Evolutionary conservation across 2,797 vertebrate species (phyloP).

Genomic region (Columba guinea): DNA sequence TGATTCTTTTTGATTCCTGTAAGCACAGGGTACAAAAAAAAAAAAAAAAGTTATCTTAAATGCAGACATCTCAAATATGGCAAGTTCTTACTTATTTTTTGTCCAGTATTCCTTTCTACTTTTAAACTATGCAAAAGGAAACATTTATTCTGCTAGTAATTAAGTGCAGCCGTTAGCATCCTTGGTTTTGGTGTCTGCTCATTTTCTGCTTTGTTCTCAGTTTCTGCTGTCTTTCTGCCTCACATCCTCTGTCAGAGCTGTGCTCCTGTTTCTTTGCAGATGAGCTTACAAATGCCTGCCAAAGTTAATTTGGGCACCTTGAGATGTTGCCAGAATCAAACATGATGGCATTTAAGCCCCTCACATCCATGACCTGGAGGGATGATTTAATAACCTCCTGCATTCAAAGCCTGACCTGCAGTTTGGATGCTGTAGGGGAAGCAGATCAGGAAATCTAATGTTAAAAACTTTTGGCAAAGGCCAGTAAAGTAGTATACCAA

Average conservation of each 20-base stretch:
- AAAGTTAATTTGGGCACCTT: background rate
- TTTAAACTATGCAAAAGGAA: background rate
- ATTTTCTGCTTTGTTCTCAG: background rate
- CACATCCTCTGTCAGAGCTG: background rate
- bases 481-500: background rate
- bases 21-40: background rate
- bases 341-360: background rate
- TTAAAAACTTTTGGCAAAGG: background rate
- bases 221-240: background rate
- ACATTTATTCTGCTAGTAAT: background rate
- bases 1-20: background rate
- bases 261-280: background rate
- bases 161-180: background rate
- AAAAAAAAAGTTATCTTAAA: background rate
- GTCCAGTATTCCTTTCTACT: background rate
- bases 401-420: background rate
- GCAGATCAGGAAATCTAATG: background rate
- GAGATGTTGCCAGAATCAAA: background rate
- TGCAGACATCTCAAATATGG: background rate
- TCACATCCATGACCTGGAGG: background rate
- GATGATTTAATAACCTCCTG: conserved; percentile 12
- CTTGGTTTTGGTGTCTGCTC: background rate
- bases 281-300: background rate
- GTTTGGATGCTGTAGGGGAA: background rate
- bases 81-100: background rate